A percentile compares a stretch with the other conserved stretches of the same genome.
These are phyloP conservation scores for Stenichneumon culpator DNA, from an alignment of 2,888 invertebrate genomes.

Conservation along the genomic window DNA sequence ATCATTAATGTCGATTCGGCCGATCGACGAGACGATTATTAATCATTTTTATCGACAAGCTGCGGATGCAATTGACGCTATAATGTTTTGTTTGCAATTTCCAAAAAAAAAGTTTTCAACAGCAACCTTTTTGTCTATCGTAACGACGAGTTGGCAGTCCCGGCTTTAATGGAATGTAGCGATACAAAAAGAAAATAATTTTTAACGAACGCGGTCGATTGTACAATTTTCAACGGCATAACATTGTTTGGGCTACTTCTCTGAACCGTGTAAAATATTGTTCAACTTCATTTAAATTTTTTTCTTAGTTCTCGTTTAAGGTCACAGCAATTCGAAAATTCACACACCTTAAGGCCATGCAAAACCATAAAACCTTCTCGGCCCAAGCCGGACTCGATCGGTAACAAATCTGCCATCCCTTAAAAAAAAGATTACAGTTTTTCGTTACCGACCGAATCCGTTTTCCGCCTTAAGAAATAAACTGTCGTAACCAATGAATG, in stretches of 20 bases:
- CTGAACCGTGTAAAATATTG: constrained; percentile 70
- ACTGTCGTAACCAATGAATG: not conserved
- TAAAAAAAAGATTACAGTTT: not conserved
- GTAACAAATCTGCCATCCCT: too few species aligned
- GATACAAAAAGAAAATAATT: constrained; percentile 54
- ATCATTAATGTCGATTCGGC: too few species aligned
- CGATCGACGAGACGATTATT: not conserved
- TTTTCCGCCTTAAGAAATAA: not conserved
- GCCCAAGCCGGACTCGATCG: too few species aligned
- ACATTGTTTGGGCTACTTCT: constrained; percentile 55
- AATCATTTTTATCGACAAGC: not conserved
- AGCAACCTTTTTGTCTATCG: constrained; percentile 54
- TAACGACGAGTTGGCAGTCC: constrained; percentile 78
- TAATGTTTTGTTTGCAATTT: not conserved
- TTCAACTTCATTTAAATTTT: constrained; percentile 15
- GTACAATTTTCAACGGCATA: constrained; percentile 53
- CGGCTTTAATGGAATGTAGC: constrained; percentile 79
- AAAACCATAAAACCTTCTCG: too few species aligned
- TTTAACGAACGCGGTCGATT: constrained; percentile 54
- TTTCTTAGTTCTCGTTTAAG: constrained; percentile 4
- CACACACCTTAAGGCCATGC: too few species aligned
- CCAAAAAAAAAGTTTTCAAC: constrained; percentile 26
- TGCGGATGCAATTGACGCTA: not conserved
- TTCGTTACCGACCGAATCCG: too few species aligned
- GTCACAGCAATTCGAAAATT: too few species aligned